Conservation (phyloP, 1,140 invertebrate genomes). For the Colletes gigas region DNA sequence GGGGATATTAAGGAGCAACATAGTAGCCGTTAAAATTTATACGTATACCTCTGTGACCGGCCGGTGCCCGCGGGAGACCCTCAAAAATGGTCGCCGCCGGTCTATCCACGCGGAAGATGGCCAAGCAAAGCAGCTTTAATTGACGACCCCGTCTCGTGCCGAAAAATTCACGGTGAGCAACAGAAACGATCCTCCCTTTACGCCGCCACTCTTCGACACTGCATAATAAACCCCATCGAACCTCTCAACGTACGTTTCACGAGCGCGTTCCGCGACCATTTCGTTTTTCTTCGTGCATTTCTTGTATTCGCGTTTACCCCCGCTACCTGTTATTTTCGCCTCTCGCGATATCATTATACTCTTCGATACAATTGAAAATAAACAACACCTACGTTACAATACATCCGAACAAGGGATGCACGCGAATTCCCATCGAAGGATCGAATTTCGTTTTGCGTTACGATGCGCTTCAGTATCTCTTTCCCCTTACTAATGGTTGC, state of each 20-base stretch:
- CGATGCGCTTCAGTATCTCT: not conserved
- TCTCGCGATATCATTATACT: not conserved
- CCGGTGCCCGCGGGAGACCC: conserved; percentile 5
- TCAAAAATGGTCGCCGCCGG: conserved; percentile 3
- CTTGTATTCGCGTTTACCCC: not conserved
- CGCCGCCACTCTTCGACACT: not conserved
- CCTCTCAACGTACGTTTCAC: not conserved
- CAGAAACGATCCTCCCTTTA: not conserved
- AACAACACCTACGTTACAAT: not conserved
- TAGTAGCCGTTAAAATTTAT: conserved; percentile 74
- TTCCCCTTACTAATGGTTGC: not conserved
- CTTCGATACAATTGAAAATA: not conserved
- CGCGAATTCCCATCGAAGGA: not conserved
- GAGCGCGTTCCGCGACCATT: not conserved
- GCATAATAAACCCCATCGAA: not conserved
- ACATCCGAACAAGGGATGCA: not conserved
- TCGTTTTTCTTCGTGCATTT: not conserved
- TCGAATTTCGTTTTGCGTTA: not conserved
- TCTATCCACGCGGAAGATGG: conserved; percentile 1
- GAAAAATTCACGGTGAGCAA: conserved; percentile 44
- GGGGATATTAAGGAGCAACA: conserved; percentile 61
- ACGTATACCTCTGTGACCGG: conserved; percentile 53
- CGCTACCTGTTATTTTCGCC: too few species aligned
- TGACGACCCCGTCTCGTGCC: not conserved
- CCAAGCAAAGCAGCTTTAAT: conserved; percentile 10